Percentiles rank a stretch among this genome's conserved stretches.
Evolutionary conservation across 2,888 invertebrate genomes (phyloP).

Genomic region (Diaphora mendica): DNA sequence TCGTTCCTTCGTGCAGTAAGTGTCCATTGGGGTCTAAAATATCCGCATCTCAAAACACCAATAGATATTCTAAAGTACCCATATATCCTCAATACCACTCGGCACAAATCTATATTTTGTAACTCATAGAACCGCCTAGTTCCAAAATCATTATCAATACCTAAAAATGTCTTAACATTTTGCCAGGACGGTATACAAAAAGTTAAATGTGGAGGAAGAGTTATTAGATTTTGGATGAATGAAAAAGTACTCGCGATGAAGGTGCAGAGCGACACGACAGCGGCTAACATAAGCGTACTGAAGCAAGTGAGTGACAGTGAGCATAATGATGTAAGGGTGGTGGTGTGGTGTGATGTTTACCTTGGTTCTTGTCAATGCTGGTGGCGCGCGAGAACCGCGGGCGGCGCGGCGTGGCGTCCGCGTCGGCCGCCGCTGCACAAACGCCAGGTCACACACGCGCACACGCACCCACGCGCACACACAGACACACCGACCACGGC

Average conservation of each 20-base stretch:
- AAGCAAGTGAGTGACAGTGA: neutral
- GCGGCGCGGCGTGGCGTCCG: slow-evolving; percentile 76
- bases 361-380: slow-evolving; percentile 83
- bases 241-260: neutral
- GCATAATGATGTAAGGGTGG: neutral
- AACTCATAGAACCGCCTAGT: neutral
- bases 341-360: slow-evolving; percentile 56
- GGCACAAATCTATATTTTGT: neutral
- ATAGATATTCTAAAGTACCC: neutral
- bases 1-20: neutral
- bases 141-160: neutral
- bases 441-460: slow-evolving; percentile 47
- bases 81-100: neutral
- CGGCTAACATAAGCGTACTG: neutral
- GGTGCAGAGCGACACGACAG: neutral
- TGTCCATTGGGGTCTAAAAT: neutral
- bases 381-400: slow-evolving; percentile 84
- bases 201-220: neutral
- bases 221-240: neutral
- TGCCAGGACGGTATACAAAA: neutral
- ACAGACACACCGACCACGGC: slow-evolving; percentile 30
- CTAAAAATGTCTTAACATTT: neutral
- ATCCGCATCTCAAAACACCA: neutral
- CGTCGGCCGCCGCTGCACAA: slow-evolving; percentile 72
- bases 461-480: slow-evolving; percentile 27